These are phyloP conservation scores for Laterallus jamaicensis DNA, from an alignment of 2,113 vertebrate species.

Conservation along the genomic window DNA sequence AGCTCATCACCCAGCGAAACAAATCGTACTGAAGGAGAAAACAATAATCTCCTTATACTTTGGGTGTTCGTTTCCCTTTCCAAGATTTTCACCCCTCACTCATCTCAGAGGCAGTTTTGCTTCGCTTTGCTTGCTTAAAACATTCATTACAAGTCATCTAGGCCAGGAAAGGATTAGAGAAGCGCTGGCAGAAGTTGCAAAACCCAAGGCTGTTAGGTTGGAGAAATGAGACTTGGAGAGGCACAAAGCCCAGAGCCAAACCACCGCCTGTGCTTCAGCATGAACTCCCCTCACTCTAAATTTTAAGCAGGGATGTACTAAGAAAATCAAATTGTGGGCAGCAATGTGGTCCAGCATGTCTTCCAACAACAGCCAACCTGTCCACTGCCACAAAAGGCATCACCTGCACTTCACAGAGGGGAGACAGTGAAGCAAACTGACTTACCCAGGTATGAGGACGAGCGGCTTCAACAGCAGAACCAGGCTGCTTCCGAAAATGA, in stretches of 20 bases:
- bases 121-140: conserved; percentile 41
- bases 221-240: conserved; percentile 21
- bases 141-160: conserved; percentile 48
- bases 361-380: not conserved
- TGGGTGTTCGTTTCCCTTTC: conserved; percentile 24
- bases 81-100: conserved; percentile 54
- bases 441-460: not conserved
- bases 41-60: conserved; percentile 63
- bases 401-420: not conserved
- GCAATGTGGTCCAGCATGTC: not conserved
- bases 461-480: not conserved
- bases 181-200: conserved; percentile 33
- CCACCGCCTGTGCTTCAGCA: not conserved
- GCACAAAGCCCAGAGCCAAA: not conserved
- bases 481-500: not conserved
- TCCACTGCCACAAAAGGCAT: not conserved
- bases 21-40: conserved; percentile 46
- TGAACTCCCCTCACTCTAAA: not conserved
- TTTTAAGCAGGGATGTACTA: not conserved
- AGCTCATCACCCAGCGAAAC: conserved; percentile 40
- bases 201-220: conserved; percentile 6
- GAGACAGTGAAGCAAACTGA: not conserved
- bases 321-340: not conserved
- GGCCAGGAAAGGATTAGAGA: conserved; percentile 58
- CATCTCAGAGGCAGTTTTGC: conserved; percentile 29